These are phyloP conservation scores for Dicentrarchus labrax DNA, from an alignment of 2,113 vertebrate genomes.

Conservation along the genomic window DNA sequence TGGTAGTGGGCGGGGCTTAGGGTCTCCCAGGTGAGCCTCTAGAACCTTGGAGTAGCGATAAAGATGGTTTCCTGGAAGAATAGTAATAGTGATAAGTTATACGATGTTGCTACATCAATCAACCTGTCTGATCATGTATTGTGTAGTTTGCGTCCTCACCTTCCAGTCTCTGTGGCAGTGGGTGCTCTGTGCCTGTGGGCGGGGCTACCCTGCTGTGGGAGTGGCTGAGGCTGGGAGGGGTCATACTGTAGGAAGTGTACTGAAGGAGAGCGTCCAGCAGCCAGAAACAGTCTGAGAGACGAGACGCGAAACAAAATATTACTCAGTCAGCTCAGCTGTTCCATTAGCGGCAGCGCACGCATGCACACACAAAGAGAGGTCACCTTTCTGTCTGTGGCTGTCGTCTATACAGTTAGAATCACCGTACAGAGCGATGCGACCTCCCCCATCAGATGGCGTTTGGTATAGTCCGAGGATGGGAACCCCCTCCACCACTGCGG, in stretches of 20 bases:
- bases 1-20: slow-evolving; percentile 94
- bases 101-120: no score
- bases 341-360: background rate
- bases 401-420: slow-evolving; percentile 99
- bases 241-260: slow-evolving; percentile 95
- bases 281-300: slow-evolving; percentile 94
- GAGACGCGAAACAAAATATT: background rate
- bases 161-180: slow-evolving; percentile 93
- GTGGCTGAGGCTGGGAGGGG: slow-evolving; percentile 93
- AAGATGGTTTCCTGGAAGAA: slow-evolving; percentile 92
- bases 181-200: slow-evolving; percentile 84
- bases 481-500: slow-evolving; percentile 91
- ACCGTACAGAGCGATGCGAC: slow-evolving; percentile 94
- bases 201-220: slow-evolving; percentile 90
- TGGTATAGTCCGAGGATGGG: slow-evolving; percentile 97
- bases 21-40: slow-evolving; percentile 93
- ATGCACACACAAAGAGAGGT: background rate
- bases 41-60: slow-evolving; percentile 99
- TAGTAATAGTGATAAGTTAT: background rate
- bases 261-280: slow-evolving; percentile 95
- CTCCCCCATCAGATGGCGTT: slow-evolving; percentile 91
- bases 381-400: slow-evolving; percentile 98
- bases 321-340: background rate
- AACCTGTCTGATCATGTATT: background rate
- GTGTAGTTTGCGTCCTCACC: slow-evolving; percentile 81